Base-by-base conservation (phyloP, 64 coral and sea anemone species). In the Stylophora pistillata region DNA sequence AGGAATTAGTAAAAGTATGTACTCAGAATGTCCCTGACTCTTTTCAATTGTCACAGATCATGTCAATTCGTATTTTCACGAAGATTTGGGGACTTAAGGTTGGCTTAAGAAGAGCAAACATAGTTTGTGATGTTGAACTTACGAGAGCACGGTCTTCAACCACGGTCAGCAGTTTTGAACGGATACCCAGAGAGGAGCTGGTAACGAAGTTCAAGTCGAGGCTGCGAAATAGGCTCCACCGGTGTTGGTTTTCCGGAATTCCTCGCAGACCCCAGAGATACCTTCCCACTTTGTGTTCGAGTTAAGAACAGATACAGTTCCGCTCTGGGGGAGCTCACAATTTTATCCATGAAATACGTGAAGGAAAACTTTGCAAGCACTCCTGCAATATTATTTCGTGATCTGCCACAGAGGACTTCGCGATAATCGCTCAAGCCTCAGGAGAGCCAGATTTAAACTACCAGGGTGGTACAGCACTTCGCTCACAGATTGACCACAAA, bases 381-480 rank as follows among this genome's bases (percentile, higher is more conserved):
- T n/a, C 56, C 56, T 16, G 75, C 87, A 25, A 80, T 89, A 70
- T 77, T 89, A 13, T 89, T 89, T 32, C 87, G 87, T 30, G 87
- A 63, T 31, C 87, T 89, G 16, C 74, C 87, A 27, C 78, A 29
- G 53, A 73, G 15, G 88, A 89, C 16, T 89, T 80, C 71, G 63
- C 88, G 3, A 52, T 80, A 18, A 80, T 89, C 25, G 52, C 76
- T 78, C 1, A 34, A 10, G 52, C 23, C 2, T 31, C 79, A 10
- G 60, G 21, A 10, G 33, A 81, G 14, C 18, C 81, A 18, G 47
- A 16, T 18, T n/a, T 79, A 65, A 61, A 52, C 1, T 89, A 89
- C 54, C 64, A 37, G 37, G 88, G 88, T 41, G 88, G 88, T 23
- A 56, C 62, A 27, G 88, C 59, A 5, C 65, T 53, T 56, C 88